phyloP scores from a whole-genome alignment of 2,113 vertebrate genomes.

The Peucedramus taeniatus region DNA sequence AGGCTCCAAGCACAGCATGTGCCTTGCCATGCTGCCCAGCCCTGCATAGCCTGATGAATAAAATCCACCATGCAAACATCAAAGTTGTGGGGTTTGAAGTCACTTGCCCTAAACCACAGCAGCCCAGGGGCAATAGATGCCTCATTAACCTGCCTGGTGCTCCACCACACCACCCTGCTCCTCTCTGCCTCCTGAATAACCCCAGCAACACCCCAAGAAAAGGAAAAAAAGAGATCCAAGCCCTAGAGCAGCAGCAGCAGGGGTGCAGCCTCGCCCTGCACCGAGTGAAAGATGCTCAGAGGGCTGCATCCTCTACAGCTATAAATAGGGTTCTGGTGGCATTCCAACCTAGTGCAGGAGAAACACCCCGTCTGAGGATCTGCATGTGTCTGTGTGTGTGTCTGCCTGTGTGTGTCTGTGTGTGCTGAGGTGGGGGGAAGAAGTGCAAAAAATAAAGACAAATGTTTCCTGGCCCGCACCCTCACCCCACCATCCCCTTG shows the following conservation, averaged over 20 bases:
- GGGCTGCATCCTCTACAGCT: neutral
- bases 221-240: neutral
- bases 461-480: fast-evolving
- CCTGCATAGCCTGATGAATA: neutral
- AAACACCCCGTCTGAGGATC: neutral
- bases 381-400: neutral
- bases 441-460: neutral
- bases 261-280: fast-evolving
- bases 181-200: neutral
- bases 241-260: neutral
- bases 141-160: neutral
- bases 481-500: neutral
- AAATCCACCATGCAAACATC: neutral
- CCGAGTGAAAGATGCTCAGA: neutral
- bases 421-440: neutral
- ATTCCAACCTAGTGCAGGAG: neutral
- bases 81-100: neutral
- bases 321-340: neutral
- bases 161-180: neutral
- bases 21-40: neutral
- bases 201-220: neutral
- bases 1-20: neutral
- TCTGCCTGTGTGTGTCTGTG: neutral
- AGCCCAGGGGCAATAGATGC: neutral
- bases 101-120: neutral